phyloP scores from a whole-genome alignment of 2,888 invertebrate genomes.

The Drosophila gaucha region DNA sequence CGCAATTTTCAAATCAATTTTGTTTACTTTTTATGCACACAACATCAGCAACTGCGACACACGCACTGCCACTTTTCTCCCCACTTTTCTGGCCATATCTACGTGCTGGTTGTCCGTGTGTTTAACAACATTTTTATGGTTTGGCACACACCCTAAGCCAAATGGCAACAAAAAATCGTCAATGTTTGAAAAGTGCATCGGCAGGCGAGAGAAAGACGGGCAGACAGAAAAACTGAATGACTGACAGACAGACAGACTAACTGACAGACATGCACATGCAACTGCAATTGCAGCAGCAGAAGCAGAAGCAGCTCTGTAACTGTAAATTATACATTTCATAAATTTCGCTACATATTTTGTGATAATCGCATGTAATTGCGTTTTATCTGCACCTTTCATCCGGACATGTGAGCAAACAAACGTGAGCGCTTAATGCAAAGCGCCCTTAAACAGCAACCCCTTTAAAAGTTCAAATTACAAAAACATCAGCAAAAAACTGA shows the following conservation, averaged over 20 bases:
- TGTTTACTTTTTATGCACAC: constrained; percentile 74
- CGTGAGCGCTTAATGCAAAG: constrained; percentile 62
- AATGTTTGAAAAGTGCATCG: constrained; percentile 58
- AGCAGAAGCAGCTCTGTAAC: constrained; percentile 65
- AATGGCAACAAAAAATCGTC: constrained; percentile 50
- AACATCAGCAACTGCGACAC: constrained; percentile 55
- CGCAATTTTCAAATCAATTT: constrained; percentile 83
- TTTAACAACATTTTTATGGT: constrained; percentile 83
- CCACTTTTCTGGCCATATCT: constrained; percentile 54
- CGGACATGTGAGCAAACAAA: constrained; percentile 83
- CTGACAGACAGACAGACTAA: background rate
- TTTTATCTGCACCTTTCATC: constrained; percentile 84
- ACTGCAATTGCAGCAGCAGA: constrained; percentile 1
- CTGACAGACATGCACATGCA: constrained; percentile 25
- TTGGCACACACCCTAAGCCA: constrained; percentile 82
- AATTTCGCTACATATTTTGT: constrained; percentile 80
- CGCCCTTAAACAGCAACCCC: constrained; percentile 52
- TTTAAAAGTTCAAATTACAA: background rate
- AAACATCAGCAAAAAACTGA: constrained; percentile 23
- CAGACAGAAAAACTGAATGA: background rate
- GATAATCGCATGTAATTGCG: constrained; percentile 84
- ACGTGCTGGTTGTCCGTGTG: constrained; percentile 51
- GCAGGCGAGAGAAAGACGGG: constrained; percentile 28
- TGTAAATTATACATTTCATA: constrained; percentile 84
- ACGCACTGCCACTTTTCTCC: constrained; percentile 72